Conservation (phyloP, 2,888 invertebrate species). For the Napeogenes sylphis region DNA sequence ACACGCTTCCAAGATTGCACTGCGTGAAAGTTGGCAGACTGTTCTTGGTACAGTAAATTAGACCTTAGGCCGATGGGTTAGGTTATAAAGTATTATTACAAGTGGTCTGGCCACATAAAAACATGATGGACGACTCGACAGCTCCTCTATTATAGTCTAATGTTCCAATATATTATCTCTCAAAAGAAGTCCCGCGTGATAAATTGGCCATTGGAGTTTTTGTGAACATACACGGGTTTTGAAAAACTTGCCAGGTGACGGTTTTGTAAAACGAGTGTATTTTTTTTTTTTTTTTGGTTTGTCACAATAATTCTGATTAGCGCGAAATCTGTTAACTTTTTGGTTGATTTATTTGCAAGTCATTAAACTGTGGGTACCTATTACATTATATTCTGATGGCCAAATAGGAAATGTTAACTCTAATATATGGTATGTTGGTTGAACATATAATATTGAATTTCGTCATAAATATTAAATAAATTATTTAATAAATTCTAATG, state of each 20-base stretch:
- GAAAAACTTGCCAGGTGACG: constrained; percentile 57
- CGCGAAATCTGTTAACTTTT: constrained; percentile 30
- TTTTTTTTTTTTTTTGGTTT: constrained; percentile 44
- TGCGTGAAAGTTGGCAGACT: constrained; percentile 35
- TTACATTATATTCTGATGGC: not conserved
- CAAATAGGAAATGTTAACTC: too few relatives aligned
- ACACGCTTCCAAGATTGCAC: constrained; percentile 39
- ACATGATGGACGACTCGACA: constrained; percentile 65
- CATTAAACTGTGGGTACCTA: constrained; percentile 2
- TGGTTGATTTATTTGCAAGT: constrained; percentile 19
- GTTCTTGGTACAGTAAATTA: constrained; percentile 1
- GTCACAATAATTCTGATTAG: constrained; percentile 38
- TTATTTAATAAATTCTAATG: too few relatives aligned
- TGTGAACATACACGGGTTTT: constrained; percentile 31
- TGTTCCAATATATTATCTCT: constrained; percentile 71
- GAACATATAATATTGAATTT: too few relatives aligned
- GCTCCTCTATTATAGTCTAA: constrained; percentile 71
- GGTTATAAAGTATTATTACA: constrained; percentile 16
- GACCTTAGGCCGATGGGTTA: constrained; percentile 10
- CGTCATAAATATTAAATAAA: too few relatives aligned
- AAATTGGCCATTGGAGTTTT: constrained; percentile 59
- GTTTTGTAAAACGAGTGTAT: constrained; percentile 39
- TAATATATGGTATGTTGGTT: too few relatives aligned
- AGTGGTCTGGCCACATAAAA: constrained; percentile 42
- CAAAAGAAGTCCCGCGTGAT: constrained; percentile 61